phyloP scores from a whole-genome alignment of 2,113 vertebrate species.

The Platycercus adscitus region DNA sequence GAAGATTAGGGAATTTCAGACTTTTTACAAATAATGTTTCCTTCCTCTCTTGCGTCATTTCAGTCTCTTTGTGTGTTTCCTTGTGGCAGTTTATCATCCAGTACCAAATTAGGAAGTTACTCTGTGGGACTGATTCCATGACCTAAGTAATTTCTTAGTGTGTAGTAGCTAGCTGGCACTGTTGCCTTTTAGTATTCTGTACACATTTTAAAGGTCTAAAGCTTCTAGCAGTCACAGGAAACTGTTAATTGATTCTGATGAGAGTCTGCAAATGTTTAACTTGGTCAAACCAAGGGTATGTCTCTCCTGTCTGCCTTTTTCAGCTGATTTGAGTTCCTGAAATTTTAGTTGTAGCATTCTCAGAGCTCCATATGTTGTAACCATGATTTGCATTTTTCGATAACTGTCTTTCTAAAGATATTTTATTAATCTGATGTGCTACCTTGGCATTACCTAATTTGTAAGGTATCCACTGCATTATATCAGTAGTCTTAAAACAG shows the following conservation, averaged over 20 bases:
- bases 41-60: slow-evolving; percentile 28
- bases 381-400: neutral
- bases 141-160: neutral
- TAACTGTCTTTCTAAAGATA: neutral
- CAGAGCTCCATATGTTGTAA: neutral
- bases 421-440: neutral
- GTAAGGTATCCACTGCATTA: neutral
- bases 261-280: neutral
- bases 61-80: neutral
- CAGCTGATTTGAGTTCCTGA: neutral
- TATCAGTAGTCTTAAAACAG: neutral
- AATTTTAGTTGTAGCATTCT: neutral
- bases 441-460: neutral
- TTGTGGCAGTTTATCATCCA: neutral
- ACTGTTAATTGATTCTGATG: neutral
- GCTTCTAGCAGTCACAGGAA: neutral
- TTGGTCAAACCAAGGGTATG: neutral
- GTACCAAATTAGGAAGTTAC: slow-evolving; percentile 46
- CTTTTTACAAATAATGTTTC: neutral
- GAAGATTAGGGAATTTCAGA: slow-evolving; percentile 1
- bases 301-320: neutral
- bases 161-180: neutral
- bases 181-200: neutral
- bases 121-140: neutral
- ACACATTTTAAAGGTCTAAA: neutral